Conservation (phyloP, 2,888 invertebrate genomes). For the Stenchaetothrips biformis region DNA sequence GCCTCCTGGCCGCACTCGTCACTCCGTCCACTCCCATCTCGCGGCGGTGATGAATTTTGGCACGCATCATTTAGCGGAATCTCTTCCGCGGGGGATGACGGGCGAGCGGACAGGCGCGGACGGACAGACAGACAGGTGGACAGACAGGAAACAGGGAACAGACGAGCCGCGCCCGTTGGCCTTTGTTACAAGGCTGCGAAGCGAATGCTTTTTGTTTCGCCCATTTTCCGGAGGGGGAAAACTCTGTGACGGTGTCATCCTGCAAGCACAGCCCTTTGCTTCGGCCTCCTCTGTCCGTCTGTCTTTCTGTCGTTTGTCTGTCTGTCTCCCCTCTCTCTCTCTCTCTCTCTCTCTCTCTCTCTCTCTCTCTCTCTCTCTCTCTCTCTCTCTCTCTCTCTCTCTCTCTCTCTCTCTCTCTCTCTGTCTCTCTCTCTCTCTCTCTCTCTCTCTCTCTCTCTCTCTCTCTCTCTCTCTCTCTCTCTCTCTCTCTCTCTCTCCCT, state of each 20-base stretch:
- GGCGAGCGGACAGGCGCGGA: not conserved
- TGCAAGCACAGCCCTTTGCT: no score
- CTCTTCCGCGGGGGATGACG: not conserved
- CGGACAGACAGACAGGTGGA: not conserved
- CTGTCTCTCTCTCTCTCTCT: conserved; percentile 8
- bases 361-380: no score
- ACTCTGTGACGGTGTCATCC: no score
- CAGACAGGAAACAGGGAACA: not conserved
- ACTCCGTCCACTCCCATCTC: not conserved
- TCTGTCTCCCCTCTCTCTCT: no score
- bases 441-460: conserved; percentile 27
- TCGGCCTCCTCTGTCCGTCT: not conserved
- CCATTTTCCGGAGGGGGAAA: conserved; percentile 9
- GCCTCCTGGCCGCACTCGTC: no score
- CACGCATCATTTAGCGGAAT: conserved; percentile 18
- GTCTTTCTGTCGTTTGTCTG: no score
- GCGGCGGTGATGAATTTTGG: not conserved
- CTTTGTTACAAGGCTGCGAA: conserved; percentile 3
- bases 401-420: conserved; percentile 25
- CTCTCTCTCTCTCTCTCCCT: conserved; percentile 26
- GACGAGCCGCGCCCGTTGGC: not conserved
- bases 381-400: no score
- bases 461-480: conserved; percentile 28
- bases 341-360: no score
- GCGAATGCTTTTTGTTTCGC: conserved; percentile 15